phyloP scores from a whole-genome alignment of 2,888 invertebrate species.

The Synanthedon andrenaeformis region DNA sequence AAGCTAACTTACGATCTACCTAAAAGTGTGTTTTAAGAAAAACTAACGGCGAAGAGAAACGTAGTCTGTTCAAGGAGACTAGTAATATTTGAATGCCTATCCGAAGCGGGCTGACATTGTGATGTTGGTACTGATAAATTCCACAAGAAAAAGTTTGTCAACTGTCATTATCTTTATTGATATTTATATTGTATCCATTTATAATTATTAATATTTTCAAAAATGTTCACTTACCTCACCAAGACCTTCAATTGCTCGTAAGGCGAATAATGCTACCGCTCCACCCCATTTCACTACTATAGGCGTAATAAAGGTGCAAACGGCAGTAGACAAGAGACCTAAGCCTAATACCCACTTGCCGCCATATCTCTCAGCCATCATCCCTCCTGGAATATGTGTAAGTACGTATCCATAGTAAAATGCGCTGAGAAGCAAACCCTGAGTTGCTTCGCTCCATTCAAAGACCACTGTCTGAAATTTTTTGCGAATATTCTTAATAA shows the following conservation, averaged over 20 bases:
- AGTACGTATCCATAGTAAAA: slow-evolving; percentile 89
- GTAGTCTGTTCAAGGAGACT: too few species aligned
- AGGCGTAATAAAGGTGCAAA: slow-evolving; percentile 86
- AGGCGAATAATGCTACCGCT: slow-evolving; percentile 63
- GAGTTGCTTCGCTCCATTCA: slow-evolving; percentile 77
- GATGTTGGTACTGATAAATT: too few species aligned
- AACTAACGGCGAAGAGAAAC: too few species aligned
- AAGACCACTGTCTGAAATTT: slow-evolving; percentile 38
- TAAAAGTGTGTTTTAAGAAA: too few species aligned
- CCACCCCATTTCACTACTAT: slow-evolving; percentile 72
- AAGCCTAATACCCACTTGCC: slow-evolving; percentile 86
- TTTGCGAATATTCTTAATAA: too few species aligned
- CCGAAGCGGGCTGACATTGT: too few species aligned
- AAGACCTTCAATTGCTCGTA: slow-evolving; percentile 65
- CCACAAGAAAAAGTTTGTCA: too few species aligned
- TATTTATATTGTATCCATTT: too few species aligned
- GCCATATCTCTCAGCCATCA: slow-evolving; percentile 83
- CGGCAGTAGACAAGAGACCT: slow-evolving; percentile 83
- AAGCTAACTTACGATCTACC: too few species aligned
- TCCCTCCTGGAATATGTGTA: slow-evolving; percentile 87
- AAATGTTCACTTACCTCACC: slow-evolving; percentile 72
- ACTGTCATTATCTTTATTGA: too few species aligned
- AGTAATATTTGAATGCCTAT: too few species aligned
- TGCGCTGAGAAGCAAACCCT: slow-evolving; percentile 82
- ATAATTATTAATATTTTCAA: too few species aligned